phyloP scores from a whole-genome alignment of 2,888 invertebrate species.

The Lasioglossum villosulum region DNA sequence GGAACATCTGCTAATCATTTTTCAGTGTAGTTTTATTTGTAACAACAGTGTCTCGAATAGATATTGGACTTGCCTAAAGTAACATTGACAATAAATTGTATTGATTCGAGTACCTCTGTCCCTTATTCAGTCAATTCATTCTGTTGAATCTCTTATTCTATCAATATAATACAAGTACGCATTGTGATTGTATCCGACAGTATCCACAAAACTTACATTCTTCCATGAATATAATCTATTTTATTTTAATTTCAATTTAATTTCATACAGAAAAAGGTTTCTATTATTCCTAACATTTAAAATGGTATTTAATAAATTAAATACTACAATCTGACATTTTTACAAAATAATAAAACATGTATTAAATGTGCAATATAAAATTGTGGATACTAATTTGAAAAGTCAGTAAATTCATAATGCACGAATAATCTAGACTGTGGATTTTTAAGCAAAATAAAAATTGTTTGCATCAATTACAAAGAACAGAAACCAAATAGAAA shows the following conservation, averaged over 20 bases:
- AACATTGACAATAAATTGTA: background rate
- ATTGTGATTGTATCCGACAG: constrained; percentile 2
- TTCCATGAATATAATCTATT: background rate
- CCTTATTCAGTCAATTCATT: background rate
- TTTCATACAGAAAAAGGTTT: background rate
- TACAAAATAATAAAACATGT: background rate
- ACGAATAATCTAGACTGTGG: background rate
- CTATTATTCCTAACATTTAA: background rate
- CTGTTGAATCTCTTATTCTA: background rate
- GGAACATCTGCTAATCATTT: background rate
- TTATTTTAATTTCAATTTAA: background rate
- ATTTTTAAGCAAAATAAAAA: background rate
- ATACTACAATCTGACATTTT: background rate
- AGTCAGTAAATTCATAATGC: background rate
- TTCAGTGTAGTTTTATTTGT: background rate
- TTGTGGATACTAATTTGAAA: background rate
- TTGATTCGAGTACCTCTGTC: background rate
- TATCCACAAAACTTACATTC: background rate
- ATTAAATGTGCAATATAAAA: background rate
- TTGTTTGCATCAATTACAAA: background rate
- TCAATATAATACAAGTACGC: background rate
- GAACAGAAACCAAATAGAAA: background rate
- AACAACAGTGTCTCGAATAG: background rate
- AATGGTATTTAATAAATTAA: background rate
- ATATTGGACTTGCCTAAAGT: background rate